phyloP scores from a whole-genome alignment of 2,888 invertebrate species.

The Adineta ricciae region DNA sequence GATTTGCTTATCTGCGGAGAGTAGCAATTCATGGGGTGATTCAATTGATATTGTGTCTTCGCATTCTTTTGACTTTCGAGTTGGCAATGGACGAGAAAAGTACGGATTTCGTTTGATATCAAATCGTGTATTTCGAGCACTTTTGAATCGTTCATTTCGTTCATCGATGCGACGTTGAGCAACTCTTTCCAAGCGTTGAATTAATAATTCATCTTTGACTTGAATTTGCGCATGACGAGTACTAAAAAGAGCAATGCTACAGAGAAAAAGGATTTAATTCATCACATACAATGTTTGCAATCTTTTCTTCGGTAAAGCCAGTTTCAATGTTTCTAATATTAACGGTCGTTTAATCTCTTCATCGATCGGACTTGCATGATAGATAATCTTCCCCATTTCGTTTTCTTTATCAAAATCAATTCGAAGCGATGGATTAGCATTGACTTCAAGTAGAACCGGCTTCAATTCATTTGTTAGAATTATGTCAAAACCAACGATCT shows the following conservation, averaged over 20 bases:
- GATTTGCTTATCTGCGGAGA: too few species aligned
- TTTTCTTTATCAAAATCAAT: slow-evolving; percentile 47
- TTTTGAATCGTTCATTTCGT: not conserved
- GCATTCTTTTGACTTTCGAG: not conserved
- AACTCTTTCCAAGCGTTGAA: slow-evolving; percentile 1
- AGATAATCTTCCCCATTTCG: slow-evolving; percentile 40
- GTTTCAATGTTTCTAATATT: slow-evolving; percentile 50
- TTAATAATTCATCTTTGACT: not conserved
- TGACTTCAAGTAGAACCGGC: slow-evolving; percentile 52
- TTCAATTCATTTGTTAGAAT: slow-evolving; percentile 48
- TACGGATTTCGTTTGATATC: not conserved
- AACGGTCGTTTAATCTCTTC: slow-evolving; percentile 52
- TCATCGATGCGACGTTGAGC: slow-evolving; percentile 2
- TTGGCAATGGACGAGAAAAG: not conserved
- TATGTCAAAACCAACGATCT: slow-evolving; percentile 54
- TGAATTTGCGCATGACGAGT: not conserved
- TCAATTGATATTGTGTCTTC: too few species aligned
- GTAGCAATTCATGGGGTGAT: too few species aligned
- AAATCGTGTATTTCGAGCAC: not conserved
- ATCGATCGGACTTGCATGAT: slow-evolving; percentile 43
- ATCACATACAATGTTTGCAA: slow-evolving; percentile 23
- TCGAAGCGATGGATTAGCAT: slow-evolving; percentile 52
- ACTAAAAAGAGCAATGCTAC: not conserved
- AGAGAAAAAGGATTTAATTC: too few species aligned
- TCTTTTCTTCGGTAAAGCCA: slow-evolving; percentile 42